These are phyloP conservation scores for Thaleichthys pacificus DNA, from an alignment of 2,797 vertebrate genomes.

Conservation along the genomic window DNA sequence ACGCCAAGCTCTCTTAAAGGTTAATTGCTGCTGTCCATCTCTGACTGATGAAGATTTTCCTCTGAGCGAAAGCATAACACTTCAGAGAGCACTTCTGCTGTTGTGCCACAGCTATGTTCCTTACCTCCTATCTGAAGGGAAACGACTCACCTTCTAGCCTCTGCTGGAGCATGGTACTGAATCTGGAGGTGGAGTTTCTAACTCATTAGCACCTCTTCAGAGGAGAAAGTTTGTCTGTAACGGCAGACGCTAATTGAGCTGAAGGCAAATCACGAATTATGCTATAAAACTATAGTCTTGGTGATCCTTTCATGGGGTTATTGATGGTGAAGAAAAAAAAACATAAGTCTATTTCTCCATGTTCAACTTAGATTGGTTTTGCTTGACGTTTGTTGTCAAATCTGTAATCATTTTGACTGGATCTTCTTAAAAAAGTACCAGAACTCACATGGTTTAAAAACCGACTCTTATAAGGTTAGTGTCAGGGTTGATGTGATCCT, in stretches of 20 bases:
- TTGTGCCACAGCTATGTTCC: slow-evolving; percentile 21
- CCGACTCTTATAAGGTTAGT: slow-evolving; percentile 21
- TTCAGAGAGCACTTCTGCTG: slow-evolving; percentile 26
- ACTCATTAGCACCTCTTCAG: slow-evolving; percentile 52
- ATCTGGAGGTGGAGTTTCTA: slow-evolving; percentile 47
- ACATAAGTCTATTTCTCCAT: neutral
- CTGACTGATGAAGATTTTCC: slow-evolving; percentile 39
- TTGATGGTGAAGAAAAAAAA: no score
- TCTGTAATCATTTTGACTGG: slow-evolving; percentile 19
- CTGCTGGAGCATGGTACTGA: slow-evolving; percentile 25
- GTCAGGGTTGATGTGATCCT: slow-evolving; percentile 22
- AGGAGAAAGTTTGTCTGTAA: slow-evolving; percentile 40
- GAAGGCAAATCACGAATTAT: slow-evolving; percentile 51
- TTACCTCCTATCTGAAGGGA: slow-evolving; percentile 23
- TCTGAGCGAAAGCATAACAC: slow-evolving; percentile 24
- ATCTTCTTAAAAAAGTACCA: slow-evolving; percentile 22
- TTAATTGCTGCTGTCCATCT: slow-evolving; percentile 48
- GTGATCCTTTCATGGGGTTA: slow-evolving; percentile 17
- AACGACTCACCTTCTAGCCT: slow-evolving; percentile 17
- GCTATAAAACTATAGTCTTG: slow-evolving; percentile 42
- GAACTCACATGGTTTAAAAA: slow-evolving; percentile 2
- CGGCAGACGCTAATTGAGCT: slow-evolving; percentile 51
- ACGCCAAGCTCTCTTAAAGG: slow-evolving; percentile 22
- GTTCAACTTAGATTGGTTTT: slow-evolving; percentile 17
- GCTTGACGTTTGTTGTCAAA: slow-evolving; percentile 19